Percentiles rank a stretch among this genome's conserved stretches.
Conservation (phyloP, 2,113 vertebrate genomes). For the Thinocorus orbignyianus region DNA sequence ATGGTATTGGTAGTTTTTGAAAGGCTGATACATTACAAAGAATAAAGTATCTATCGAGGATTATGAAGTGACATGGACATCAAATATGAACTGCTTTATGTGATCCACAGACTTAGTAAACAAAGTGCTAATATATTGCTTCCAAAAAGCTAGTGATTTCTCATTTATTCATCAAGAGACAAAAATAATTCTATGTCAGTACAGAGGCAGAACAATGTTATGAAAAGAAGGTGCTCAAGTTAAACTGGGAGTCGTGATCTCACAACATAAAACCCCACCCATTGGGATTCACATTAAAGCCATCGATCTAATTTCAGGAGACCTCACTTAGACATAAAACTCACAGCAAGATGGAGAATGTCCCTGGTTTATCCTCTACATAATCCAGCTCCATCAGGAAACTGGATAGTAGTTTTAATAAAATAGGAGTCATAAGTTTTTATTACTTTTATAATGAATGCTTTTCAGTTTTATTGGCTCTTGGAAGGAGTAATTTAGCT, state of each 20-base stretch:
- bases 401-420: conserved; percentile 75
- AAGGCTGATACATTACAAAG: not conserved
- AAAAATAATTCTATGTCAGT: conserved; percentile 1
- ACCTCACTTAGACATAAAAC: conserved; percentile 47
- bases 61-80: not conserved
- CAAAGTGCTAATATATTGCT: not conserved
- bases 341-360: conserved; percentile 53
- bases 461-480: conserved; percentile 75
- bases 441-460: conserved; percentile 79
- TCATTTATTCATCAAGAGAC: not conserved
- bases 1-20: not conserved
- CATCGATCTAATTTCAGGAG: conserved; percentile 31
- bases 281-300: conserved; percentile 44
- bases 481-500: conserved; percentile 72
- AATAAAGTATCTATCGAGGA: not conserved
- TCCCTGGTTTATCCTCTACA: conserved; percentile 49
- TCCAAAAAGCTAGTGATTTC: not conserved
- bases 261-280: not conserved
- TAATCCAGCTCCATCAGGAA: conserved; percentile 66
- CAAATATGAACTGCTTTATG: not conserved
- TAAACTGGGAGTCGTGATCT: not conserved
- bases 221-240: not conserved
- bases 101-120: not conserved
- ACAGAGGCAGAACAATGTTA: not conserved
- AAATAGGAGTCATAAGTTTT: conserved; percentile 76